Evolutionary conservation across 1,140 invertebrate species (phyloP).

Genomic region (Cardiocondyla obscurior): DNA sequence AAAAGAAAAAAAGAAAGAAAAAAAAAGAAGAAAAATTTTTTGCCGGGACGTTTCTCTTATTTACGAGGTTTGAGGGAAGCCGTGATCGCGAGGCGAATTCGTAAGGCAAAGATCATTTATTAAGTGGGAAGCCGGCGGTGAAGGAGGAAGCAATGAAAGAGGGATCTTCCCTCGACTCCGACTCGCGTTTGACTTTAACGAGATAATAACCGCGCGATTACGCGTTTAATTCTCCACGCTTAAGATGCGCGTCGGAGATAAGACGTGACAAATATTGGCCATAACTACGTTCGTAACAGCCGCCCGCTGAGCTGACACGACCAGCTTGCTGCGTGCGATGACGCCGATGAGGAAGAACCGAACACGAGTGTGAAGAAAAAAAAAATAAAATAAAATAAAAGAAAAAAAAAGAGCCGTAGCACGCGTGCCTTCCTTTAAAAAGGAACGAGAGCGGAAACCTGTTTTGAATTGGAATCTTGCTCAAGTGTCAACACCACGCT

Average conservation of each 20-base stretch:
- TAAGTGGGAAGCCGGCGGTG: not conserved
- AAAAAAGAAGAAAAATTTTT: too few relatives aligned
- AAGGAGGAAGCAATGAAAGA: conserved; percentile 17
- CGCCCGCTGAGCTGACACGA: conserved; percentile 71
- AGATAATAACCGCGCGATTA: conserved; percentile 81
- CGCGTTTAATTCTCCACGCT: conserved; percentile 78
- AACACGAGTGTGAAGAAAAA: conserved; percentile 12
- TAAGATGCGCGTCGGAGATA: conserved; percentile 78
- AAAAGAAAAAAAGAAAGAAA: too few relatives aligned
- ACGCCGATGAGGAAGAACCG: conserved; percentile 13
- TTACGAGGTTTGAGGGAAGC: not conserved
- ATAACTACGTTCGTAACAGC: conserved; percentile 74
- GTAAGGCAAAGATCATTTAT: conserved; percentile 13
- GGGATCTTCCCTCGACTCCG: not conserved
- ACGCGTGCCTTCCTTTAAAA: conserved; percentile 32
- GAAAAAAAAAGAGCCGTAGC: not conserved
- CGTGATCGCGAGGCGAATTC: not conserved
- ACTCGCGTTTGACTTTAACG: conserved; percentile 74
- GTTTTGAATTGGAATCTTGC: conserved; percentile 61
- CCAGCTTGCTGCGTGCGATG: conserved; percentile 56
- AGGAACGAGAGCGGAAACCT: conserved; percentile 67
- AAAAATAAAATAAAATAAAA: not conserved
- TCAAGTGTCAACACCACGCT: conserved; percentile 60
- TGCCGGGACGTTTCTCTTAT: not conserved
- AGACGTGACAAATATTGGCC: conserved; percentile 81